phyloP scores from a whole-genome alignment of 2,797 vertebrate genomes.

The Acanthiza pusilla region DNA sequence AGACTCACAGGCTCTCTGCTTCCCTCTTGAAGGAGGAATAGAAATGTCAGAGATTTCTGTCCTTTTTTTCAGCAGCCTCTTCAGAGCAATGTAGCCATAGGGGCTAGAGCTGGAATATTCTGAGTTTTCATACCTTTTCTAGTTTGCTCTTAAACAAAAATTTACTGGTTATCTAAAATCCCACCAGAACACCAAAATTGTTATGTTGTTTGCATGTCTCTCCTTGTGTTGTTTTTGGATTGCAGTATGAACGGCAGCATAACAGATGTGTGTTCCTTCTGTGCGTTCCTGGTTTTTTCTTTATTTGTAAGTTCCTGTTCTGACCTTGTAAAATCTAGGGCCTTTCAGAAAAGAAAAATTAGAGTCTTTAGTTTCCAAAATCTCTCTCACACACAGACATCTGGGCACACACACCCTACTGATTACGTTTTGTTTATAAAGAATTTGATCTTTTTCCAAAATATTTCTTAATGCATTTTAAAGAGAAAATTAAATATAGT shows the following conservation, averaged over 20 bases:
- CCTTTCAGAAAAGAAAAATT: slow-evolving; percentile 26
- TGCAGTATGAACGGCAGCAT: neutral
- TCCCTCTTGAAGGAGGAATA: neutral
- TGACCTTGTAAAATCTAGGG: slow-evolving; percentile 21
- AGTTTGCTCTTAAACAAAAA: neutral
- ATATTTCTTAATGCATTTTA: neutral
- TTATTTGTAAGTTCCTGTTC: neutral
- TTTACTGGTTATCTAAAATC: neutral
- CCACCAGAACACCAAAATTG: neutral
- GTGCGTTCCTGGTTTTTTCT: neutral
- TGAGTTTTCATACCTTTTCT: neutral
- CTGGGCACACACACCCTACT: neutral
- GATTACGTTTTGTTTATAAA: neutral
- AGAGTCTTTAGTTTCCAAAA: slow-evolving; percentile 11
- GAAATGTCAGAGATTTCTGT: neutral
- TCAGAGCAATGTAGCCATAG: neutral
- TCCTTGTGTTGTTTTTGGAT: slow-evolving; percentile 4
- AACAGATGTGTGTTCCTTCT: slow-evolving; percentile 5
- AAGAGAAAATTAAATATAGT: neutral
- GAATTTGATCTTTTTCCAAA: neutral
- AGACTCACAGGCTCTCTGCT: neutral
- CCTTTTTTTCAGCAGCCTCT: neutral
- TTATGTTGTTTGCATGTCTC: neutral
- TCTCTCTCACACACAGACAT: neutral
- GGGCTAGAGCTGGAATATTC: neutral